Conservation (phyloP, 2,888 invertebrate genomes). For the Tricholauxania praeusta region DNA sequence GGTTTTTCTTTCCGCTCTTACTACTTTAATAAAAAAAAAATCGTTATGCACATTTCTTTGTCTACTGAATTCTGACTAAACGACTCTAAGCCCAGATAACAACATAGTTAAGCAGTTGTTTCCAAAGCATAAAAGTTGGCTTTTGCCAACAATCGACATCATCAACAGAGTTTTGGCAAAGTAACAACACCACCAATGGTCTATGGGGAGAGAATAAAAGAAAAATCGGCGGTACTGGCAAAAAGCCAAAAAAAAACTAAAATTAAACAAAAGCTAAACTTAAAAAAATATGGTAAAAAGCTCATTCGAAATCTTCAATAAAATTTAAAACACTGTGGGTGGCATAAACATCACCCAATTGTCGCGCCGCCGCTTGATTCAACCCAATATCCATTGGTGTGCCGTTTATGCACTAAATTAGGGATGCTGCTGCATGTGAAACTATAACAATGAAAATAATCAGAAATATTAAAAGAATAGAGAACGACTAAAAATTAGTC, state of each 20-base stretch:
- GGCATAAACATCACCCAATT: background rate
- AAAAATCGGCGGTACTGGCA: background rate
- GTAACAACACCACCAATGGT: background rate
- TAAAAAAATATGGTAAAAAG: background rate
- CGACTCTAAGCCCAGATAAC: constrained; percentile 2
- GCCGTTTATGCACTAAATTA: constrained; percentile 15
- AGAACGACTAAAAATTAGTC: background rate
- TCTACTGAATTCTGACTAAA: background rate
- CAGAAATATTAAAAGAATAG: background rate
- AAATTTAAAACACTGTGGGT: background rate
- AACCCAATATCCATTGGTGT: constrained; percentile 1
- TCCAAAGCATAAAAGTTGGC: constrained; percentile 1
- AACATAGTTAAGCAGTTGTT: background rate
- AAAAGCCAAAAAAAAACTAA: constrained; percentile 2
- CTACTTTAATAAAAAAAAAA: no score
- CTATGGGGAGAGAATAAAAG: background rate
- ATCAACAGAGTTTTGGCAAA: constrained; percentile 15
- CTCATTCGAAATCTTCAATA: background rate
- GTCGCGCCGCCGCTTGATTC: background rate
- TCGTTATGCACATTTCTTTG: background rate
- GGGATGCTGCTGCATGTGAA: no score
- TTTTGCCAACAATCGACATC: constrained; percentile 1
- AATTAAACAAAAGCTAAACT: background rate
- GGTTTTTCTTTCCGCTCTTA: background rate
- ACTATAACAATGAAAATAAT: background rate